Evolutionary conservation across 1,140 invertebrate genomes (phyloP).

Genomic region (Drosophila mauritiana): DNA sequence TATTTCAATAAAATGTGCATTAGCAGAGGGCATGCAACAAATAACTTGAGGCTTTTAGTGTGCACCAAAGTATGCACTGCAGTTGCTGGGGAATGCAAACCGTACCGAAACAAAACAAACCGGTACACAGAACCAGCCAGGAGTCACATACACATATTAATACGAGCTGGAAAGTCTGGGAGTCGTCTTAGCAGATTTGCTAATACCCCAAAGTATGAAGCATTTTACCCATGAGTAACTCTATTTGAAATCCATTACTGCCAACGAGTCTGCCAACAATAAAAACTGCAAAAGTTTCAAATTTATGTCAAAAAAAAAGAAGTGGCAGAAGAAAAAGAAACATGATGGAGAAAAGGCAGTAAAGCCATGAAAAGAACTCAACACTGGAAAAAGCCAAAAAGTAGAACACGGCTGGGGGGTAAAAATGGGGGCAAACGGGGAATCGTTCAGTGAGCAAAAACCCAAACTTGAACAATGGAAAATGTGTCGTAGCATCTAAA

Average conservation of each 20-base stretch:
- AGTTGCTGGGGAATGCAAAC: slow-evolving; percentile 34
- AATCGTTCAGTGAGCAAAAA: slow-evolving; percentile 28
- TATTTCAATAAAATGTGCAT: slow-evolving; percentile 84
- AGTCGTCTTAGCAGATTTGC: slow-evolving; percentile 69
- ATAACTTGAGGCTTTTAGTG: slow-evolving; percentile 79
- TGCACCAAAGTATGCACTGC: slow-evolving; percentile 44
- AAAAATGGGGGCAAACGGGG: slow-evolving; percentile 7
- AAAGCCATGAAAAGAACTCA: slow-evolving; percentile 70
- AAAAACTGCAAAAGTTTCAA: slow-evolving; percentile 81
- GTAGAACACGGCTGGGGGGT: slow-evolving; percentile 54
- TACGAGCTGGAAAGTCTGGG: slow-evolving; percentile 34
- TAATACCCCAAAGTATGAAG: slow-evolving; percentile 81
- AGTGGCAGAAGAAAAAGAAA: slow-evolving; percentile 18
- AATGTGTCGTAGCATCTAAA: slow-evolving; percentile 60
- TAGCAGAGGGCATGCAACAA: slow-evolving; percentile 74
- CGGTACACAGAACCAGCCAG: slow-evolving; percentile 2
- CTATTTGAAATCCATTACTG: slow-evolving; percentile 83
- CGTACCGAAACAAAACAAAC: slow-evolving; percentile 37
- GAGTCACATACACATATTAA: slow-evolving; percentile 63
- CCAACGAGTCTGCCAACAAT: slow-evolving; percentile 80
- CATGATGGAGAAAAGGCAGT: slow-evolving; percentile 31
- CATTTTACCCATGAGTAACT: slow-evolving; percentile 83
- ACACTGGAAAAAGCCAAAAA: slow-evolving; percentile 68
- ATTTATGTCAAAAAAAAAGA: slow-evolving; percentile 73
- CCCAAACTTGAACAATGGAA: slow-evolving; percentile 73